Percentiles rank a stretch among this genome's conserved stretches.
Evolutionary conservation across 2,797 vertebrate genomes (phyloP).

Genomic region (Alca torda): DNA sequence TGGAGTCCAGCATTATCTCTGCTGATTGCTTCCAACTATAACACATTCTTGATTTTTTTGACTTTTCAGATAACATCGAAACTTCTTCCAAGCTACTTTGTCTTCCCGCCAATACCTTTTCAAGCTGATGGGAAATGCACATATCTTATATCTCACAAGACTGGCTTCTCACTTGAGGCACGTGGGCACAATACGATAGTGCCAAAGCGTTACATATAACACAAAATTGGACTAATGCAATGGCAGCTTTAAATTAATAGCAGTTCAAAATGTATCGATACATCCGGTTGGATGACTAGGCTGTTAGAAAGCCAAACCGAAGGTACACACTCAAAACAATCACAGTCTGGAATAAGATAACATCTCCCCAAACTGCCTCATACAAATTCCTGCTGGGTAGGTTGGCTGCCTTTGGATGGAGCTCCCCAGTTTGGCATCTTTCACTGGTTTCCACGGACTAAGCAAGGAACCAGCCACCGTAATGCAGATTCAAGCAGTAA

Average conservation of each 20-base stretch:
- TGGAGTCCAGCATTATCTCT: conserved; percentile 29
- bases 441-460: neutral
- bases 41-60: conserved; percentile 21
- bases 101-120: conserved; percentile 25
- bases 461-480: neutral
- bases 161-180: neutral
- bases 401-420: neutral
- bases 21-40: conserved; percentile 43
- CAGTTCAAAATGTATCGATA: neutral
- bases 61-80: conserved; percentile 30
- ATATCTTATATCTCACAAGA: neutral
- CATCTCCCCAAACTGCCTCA: neutral
- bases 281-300: neutral
- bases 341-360: neutral
- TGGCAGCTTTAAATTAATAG: neutral
- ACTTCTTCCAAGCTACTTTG: conserved; percentile 49
- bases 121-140: neutral
- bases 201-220: neutral
- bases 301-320: neutral
- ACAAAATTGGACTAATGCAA: neutral
- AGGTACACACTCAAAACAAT: neutral
- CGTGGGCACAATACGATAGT: neutral
- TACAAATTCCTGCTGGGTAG: neutral
- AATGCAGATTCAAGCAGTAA: neutral
- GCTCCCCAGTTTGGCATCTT: neutral